phyloP scores from a whole-genome alignment of 2,113 vertebrate genomes.

The Nerophis ophidion region DNA sequence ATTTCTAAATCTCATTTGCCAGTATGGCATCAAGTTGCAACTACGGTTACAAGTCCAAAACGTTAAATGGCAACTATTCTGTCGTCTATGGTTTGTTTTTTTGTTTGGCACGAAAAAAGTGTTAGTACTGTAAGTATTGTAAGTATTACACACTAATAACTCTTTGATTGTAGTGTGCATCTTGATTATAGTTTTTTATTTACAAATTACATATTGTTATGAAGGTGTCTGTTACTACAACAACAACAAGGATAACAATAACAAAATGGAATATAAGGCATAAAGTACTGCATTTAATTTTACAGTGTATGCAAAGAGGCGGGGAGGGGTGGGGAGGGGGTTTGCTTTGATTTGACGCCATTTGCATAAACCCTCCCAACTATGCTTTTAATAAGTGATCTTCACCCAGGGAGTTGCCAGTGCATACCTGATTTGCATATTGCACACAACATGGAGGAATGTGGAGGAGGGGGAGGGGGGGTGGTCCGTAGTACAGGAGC shows the following conservation, averaged over 20 bases:
- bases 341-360: constrained; percentile 65
- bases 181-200: too few relatives aligned
- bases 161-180: too few relatives aligned
- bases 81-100: too few relatives aligned
- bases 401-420: constrained; percentile 69
- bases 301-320: constrained; percentile 54
- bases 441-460: constrained; percentile 58
- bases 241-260: constrained; percentile 5
- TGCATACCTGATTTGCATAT: constrained; percentile 67
- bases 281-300: constrained; percentile 49
- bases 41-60: too few relatives aligned
- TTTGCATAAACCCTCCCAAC: constrained; percentile 74
- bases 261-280: constrained; percentile 40
- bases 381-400: constrained; percentile 74
- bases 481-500: constrained; percentile 29
- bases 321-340: constrained; percentile 21
- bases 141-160: too few relatives aligned
- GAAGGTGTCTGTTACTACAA: too few relatives aligned
- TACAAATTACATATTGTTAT: too few relatives aligned
- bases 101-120: too few relatives aligned
- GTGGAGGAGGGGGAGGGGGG: background rate
- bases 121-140: too few relatives aligned
- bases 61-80: too few relatives aligned
- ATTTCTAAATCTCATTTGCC: too few relatives aligned
- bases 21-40: too few relatives aligned